phyloP scores from a whole-genome alignment of 2,113 vertebrate species.

The Ovis canadensis region DNA sequence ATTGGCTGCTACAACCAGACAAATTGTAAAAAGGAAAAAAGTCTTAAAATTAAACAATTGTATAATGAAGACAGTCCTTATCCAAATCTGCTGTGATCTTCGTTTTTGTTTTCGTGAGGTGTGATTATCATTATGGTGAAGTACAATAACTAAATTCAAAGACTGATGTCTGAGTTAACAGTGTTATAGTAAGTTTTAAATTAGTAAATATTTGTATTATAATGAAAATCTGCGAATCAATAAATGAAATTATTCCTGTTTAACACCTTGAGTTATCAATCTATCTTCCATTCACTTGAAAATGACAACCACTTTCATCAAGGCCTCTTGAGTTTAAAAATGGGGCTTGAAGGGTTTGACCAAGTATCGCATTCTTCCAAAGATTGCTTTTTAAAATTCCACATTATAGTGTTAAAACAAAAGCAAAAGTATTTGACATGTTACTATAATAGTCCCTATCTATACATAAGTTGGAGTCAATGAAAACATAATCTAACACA shows the following conservation, averaged over 20 bases:
- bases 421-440: not conserved
- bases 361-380: not conserved
- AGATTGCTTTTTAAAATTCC: not conserved
- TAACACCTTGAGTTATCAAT: not conserved
- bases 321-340: not conserved
- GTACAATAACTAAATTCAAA: not conserved
- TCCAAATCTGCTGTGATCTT: not conserved
- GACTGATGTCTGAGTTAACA: not conserved
- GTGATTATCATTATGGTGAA: not conserved
- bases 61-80: not conserved
- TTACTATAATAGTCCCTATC: not conserved
- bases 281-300: not conserved
- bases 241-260: not conserved
- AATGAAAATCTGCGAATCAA: not conserved
- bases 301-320: not conserved
- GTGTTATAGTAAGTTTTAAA: not conserved
- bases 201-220: not conserved
- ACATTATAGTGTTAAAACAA: not conserved
- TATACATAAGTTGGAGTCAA: not conserved
- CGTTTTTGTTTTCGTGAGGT: not conserved
- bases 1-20: not conserved
- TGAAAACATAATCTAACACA: not conserved
- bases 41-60: not conserved
- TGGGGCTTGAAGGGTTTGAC: not conserved
- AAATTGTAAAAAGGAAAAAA: not conserved